A percentile compares a stretch with the other conserved stretches of the same genome.
Evolutionary conservation across 1,140 invertebrate species (phyloP).

Genomic region (Coboldia fuscipes): DNA sequence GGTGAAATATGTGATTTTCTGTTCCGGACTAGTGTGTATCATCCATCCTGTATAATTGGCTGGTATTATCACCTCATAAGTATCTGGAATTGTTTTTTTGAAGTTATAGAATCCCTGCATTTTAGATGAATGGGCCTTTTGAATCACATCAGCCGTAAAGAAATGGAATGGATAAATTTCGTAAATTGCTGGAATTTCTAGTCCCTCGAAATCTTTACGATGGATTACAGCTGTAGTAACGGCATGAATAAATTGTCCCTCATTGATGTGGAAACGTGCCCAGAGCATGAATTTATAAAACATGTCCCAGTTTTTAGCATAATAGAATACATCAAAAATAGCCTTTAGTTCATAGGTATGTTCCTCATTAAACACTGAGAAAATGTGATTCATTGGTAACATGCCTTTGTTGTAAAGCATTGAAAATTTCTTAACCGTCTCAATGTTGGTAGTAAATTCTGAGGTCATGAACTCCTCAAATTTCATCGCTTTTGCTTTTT

Average conservation of each 20-base stretch:
- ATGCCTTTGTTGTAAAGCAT: conserved; percentile 13
- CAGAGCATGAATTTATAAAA: conserved; percentile 31
- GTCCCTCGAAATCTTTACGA: conserved; percentile 24
- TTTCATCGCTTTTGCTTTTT: neutral
- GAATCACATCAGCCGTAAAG: conserved; percentile 25
- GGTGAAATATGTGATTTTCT: conserved; percentile 43
- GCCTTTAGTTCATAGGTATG: conserved; percentile 22
- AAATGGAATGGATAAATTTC: conserved; percentile 32
- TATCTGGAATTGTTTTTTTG: conserved; percentile 12
- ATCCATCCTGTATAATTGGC: conserved; percentile 29
- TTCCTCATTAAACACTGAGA: conserved; percentile 21
- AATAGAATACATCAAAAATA: conserved; percentile 26
- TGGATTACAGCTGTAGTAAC: conserved; percentile 26
- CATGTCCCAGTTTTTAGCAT: conserved; percentile 31
- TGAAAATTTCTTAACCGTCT: conserved; percentile 16
- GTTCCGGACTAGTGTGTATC: conserved; percentile 19
- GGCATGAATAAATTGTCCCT: conserved; percentile 27
- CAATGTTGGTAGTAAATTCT: neutral
- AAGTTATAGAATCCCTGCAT: conserved; percentile 23
- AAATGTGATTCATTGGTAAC: conserved; percentile 24
- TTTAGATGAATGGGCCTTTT: conserved; percentile 24
- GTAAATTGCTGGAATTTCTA: conserved; percentile 29
- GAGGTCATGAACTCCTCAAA: neutral
- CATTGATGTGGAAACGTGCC: conserved; percentile 24
- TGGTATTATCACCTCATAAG: conserved; percentile 19